Base-by-base conservation (phyloP, 2,888 invertebrate genomes). In the Sylvicola cinctus region DNA sequence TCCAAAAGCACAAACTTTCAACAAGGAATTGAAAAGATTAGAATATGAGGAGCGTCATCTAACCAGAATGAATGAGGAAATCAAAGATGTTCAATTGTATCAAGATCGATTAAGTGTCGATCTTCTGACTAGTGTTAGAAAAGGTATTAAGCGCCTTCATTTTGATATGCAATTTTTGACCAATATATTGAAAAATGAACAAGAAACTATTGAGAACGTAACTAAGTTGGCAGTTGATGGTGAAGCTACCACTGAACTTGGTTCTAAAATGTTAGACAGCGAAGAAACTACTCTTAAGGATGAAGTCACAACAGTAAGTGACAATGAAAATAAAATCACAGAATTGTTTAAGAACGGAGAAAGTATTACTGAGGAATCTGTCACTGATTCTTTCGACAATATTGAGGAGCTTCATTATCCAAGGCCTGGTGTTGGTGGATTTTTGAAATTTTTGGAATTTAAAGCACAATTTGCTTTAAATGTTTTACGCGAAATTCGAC, bases 391-490 rank as follows among this genome's bases (percentile, higher is more conserved):
- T 29, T 23, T 12, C 16, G 29, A 30, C 13, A 30, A 31, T 7
- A 16, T 16, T 16, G 16, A 7, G 8, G 16, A 14, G n/a, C 11
- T 15, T 16, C 13, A 15, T 7, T 11, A 15, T 11, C 28, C 34
- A 16, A 12, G 15, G 6, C n/a, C n/a, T 31, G 29, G 33, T 11
- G 7, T 33, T 11, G 27, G 25, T 25, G 26, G 34, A 10, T 36
- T 36, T 7, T 31, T 36, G 14, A 36, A 36, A 33, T 17, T 36
- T 8, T 15, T 36, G 3, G 33, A 36, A 17, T 31, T 36, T n/a
- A 36, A 36, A 34, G 36, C 34, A 11, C 29, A 29, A 16, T 36
- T 36, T 16, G 36, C 33, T 14, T 14, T 36, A 4, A 33, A 36
- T 27, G n/a, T 36, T 10, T 20, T 36, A n/a, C 25, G 29, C 13